A percentile compares a stretch with the other conserved stretches of the same genome.
Evolutionary conservation across 2,797 vertebrate species (phyloP).

Genomic region (Muraenolepis orangiensis): DNA sequence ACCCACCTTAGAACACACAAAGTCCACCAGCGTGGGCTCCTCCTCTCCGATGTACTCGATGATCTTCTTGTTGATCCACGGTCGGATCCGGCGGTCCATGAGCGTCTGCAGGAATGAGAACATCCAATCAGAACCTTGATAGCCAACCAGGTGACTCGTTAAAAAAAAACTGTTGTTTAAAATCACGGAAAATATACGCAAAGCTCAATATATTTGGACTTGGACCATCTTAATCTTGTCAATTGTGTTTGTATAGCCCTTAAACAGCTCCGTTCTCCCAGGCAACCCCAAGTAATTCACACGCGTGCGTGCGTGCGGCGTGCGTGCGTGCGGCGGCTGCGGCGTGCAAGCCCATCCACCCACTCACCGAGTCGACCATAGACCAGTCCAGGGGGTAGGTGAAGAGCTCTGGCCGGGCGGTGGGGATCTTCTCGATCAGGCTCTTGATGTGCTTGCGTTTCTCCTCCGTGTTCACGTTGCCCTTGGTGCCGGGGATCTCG

Average conservation of each 20-base stretch:
- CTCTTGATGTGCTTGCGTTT: conserved; percentile 98
- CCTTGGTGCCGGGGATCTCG: conserved; percentile 76
- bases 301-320: neutral
- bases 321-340: no score
- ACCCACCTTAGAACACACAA: conserved; percentile 96
- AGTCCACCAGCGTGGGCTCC: conserved; percentile 95
- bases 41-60: conserved; percentile 99
- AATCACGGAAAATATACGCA: no score
- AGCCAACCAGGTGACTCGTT: no score
- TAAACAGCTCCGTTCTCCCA: no score
- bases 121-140: neutral
- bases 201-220: no score
- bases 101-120: conserved; percentile 73
- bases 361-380: conserved; percentile 78
- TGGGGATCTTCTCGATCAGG: conserved; percentile 98
- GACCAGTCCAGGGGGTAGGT: conserved; percentile 94
- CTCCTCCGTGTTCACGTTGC: conserved; percentile 90
- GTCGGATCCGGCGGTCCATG: conserved; percentile 95
- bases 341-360: no score
- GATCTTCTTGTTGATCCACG: conserved; percentile 99
- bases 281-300: no score
- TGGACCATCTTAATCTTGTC: no score
- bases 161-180: no score
- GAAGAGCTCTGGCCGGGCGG: conserved; percentile 95
- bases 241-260: no score